A percentile compares a stretch with the other conserved stretches of the same genome.
These are phyloP conservation scores for Cheilosia scutellata DNA, from an alignment of 2,888 invertebrate genomes.

Conservation along the genomic window DNA sequence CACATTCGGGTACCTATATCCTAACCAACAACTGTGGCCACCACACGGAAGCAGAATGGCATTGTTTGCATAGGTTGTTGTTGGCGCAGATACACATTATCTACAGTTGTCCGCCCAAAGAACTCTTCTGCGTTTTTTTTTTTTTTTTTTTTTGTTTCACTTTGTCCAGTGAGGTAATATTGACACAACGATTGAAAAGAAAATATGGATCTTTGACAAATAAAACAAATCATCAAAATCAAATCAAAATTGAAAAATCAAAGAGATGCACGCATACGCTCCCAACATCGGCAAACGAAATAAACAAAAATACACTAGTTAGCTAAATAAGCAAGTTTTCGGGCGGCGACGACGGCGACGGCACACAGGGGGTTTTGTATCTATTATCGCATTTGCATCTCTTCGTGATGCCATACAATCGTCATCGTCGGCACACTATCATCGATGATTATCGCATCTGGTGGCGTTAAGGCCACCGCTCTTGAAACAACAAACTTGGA, in stretches of 20 bases:
- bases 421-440: constrained; percentile 59
- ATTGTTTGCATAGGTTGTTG: constrained; percentile 66
- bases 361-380: constrained; percentile 35
- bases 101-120: constrained; percentile 24
- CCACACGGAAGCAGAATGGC: constrained; percentile 68
- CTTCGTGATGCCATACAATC: constrained; percentile 12
- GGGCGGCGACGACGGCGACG: neutral
- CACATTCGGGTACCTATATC: constrained; percentile 45
- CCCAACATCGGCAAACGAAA: constrained; percentile 61
- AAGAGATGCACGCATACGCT: constrained; percentile 56
- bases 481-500: constrained; percentile 69
- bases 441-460: constrained; percentile 74
- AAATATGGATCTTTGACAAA: constrained; percentile 75
- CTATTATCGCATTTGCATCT: constrained; percentile 54
- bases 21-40: constrained; percentile 19
- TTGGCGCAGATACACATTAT: constrained; percentile 31
- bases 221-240: constrained; percentile 75
- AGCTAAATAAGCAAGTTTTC: constrained; percentile 62
- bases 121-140: constrained; percentile 10
- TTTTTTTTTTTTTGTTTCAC: constrained; percentile 16
- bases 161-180: constrained; percentile 67
- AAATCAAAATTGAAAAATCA: constrained; percentile 72
- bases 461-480: constrained; percentile 75
- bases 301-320: constrained; percentile 71
- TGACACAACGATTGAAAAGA: constrained; percentile 69